Percentiles rank a stretch among this genome's conserved stretches.
Evolutionary conservation across 2,797 vertebrate species (phyloP).

Genomic region (Melanotaenia parkinsoni): DNA sequence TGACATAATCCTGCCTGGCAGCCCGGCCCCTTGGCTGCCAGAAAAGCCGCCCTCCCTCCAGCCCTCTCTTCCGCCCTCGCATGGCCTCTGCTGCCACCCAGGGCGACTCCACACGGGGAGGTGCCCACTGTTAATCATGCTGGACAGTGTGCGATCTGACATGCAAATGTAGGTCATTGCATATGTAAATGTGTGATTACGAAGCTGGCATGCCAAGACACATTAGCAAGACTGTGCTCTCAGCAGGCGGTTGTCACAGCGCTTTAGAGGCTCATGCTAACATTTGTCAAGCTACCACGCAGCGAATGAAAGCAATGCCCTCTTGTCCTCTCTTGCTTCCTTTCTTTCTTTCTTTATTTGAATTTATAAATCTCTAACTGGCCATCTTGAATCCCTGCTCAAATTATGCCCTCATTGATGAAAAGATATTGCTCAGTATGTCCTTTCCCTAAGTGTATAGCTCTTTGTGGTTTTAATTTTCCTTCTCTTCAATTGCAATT

Average conservation of each 20-base stretch:
- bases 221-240: slow-evolving; percentile 98
- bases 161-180: slow-evolving; percentile 99
- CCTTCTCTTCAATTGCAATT: not conserved
- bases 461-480: slow-evolving; percentile 7
- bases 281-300: slow-evolving; percentile 92
- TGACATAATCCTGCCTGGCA: slow-evolving; percentile 98
- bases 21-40: slow-evolving; percentile 97
- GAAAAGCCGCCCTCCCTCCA: slow-evolving; percentile 90
- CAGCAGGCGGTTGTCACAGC: slow-evolving; percentile 97
- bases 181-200: slow-evolving; percentile 99
- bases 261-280: slow-evolving; percentile 93
- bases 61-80: slow-evolving; percentile 89
- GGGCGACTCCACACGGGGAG: slow-evolving; percentile 89
- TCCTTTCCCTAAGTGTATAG: not conserved
- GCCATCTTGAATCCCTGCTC: slow-evolving; percentile 32
- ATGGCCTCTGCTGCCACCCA: slow-evolving; percentile 91
- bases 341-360: slow-evolving; percentile 17
- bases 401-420: slow-evolving; percentile 30
- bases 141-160: slow-evolving; percentile 99
- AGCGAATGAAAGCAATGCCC: slow-evolving; percentile 88
- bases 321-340: slow-evolving; percentile 64
- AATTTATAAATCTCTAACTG: slow-evolving; percentile 26
- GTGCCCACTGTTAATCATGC: slow-evolving; percentile 95
- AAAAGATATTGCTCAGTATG: slow-evolving; percentile 29
- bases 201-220: slow-evolving; percentile 96